Base-by-base conservation (phyloP, 2,113 vertebrate species). In the Hepsetus odoe region DNA sequence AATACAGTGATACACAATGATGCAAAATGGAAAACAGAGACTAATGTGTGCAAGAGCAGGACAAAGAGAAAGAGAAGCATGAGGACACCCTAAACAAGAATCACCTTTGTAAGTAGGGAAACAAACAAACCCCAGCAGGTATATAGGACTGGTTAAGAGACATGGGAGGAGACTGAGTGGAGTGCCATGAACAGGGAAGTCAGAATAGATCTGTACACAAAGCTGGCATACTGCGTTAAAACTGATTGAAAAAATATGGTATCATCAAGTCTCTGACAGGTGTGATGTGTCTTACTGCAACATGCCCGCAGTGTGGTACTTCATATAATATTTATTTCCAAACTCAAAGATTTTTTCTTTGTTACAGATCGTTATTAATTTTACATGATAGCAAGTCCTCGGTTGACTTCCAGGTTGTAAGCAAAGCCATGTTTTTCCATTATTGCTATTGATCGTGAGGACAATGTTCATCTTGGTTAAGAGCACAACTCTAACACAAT, bases 391-490 rank as follows among this genome's bases (percentile, higher is more conserved):
- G 13, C 6, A 2, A 68, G 38, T 64, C 56, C 59, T 70, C 46
- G 32, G 55, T 62, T 24, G 56, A 70, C 66, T 70, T 28, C 42
- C 67, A 40, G 22, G 58, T 68, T 38, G 22, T 18, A 71, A 78
- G 35, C 56, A 78, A 72, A 69, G 67, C 55, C 58, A 72, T 32
- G 56, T 16, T 72, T 72, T 62, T 61, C 22, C 24, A 35, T 72
- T 79, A 79, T 79, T 79, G 62, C 68, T 79, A 79, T 79, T 72
- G 76, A 79, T 79, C 65, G 14, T 1, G 2, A 38, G 76, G 11
- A 38, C 44, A 62, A 72, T 72, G 51, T 65, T 59, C 12, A 20
- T 55, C 22, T 46, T 65, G 24, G 58, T 13, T 79, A 22, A 79
- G 62, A 49, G 68, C 28, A 35, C 16, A 38, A 64, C 32, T 35